Base-by-base conservation (phyloP, 2,888 invertebrate genomes). In the Polydrusus cervinus region DNA sequence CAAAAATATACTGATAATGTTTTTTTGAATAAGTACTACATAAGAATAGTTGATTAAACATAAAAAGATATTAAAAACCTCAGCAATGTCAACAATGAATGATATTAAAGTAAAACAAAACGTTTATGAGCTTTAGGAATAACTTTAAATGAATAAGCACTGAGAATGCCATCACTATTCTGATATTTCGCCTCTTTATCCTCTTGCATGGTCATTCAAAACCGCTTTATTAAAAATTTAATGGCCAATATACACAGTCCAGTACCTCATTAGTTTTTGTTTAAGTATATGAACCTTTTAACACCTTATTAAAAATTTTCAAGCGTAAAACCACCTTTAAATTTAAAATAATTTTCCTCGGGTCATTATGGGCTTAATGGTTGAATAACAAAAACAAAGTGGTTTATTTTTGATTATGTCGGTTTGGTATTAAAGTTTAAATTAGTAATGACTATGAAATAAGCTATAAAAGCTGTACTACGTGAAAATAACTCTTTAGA, bases 311-410 rank as follows among this genome's bases (percentile, higher is more conserved):
- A 55, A 55, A 55, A 55, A 55, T 55, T 34, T 55, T 55, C 53
- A 34, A 55, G 55, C 55, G 30, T 55, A 55, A 55, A 55, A 55
- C 55, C 55, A 55, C 55, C 55, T 55, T 55, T 55, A 55, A 55
- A 55, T 55, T 55, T 55, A 34, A 55, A 55, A 34, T 34, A 34
- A 55, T 55, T 55, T 34, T 55, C 34, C 14, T 55, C 55, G 55
- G 55, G 55, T 55, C 34, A 34, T 55, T 55, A 55, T 34, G 55
- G 34, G 14, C 9, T 34, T 55, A 55, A 55, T 34, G 55, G 55
- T 9, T 8, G 34, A 55, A 7, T 34, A 55, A 55, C 55, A 55
- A 55, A 53, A 55, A 34, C 34, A 14, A 55, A 34, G 34, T 8
- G 9, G 5, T 11, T 47, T 14, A 14, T 20, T 25, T 25, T 30